A percentile compares a stretch with the other conserved stretches of the same genome.
Evolutionary conservation across 2,797 vertebrate species (phyloP).

Genomic region (Nasua narica): DNA sequence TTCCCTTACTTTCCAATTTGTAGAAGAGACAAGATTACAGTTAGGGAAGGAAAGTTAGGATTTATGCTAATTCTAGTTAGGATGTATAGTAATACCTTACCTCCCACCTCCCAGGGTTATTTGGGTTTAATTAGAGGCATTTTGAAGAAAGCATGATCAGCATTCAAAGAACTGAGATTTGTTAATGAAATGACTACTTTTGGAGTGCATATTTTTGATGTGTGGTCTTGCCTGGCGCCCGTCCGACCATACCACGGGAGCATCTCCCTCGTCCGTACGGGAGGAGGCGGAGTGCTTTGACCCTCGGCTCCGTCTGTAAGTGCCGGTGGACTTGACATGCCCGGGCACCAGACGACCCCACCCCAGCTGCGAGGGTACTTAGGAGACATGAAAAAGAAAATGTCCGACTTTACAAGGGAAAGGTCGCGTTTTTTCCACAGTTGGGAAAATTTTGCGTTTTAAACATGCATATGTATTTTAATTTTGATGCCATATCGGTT

Average conservation of each 20-base stretch:
- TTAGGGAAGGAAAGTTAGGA: background rate
- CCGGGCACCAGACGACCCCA: background rate
- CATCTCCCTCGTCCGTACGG: background rate
- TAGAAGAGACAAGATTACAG: background rate
- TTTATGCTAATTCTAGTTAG: background rate
- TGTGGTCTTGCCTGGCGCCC: background rate
- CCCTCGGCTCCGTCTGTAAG: background rate
- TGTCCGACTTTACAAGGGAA: background rate
- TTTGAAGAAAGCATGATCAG: background rate
- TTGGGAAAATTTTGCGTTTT: background rate
- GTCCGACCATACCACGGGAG: background rate
- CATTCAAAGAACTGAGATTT: conserved; percentile 32
- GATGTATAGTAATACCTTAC: background rate
- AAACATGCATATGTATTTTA: background rate
- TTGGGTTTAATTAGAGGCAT: background rate
- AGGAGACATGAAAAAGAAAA: background rate
- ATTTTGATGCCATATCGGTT: background rate
- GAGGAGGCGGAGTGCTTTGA: background rate
- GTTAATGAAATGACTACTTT: background rate
- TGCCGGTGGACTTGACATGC: background rate
- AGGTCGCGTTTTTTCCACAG: background rate
- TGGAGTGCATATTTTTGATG: background rate
- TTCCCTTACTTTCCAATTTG: background rate
- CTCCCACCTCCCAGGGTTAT: background rate
- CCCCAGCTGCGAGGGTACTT: background rate